Base-by-base conservation (phyloP, 1,140 invertebrate species). In the Prorops nasuta region DNA sequence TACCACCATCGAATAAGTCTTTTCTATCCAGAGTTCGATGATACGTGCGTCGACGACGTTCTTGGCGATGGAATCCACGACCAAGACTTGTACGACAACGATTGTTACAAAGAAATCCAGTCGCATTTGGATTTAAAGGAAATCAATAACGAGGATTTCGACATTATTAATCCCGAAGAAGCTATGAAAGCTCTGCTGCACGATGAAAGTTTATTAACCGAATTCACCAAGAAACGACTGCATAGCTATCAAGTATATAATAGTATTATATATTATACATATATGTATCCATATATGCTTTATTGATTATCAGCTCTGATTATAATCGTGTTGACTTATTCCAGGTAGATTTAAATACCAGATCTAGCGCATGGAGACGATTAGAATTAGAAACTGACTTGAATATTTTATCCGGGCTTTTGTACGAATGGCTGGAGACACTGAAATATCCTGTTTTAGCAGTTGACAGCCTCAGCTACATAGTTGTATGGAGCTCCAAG, bases 361-460 rank as follows among this genome's bases (percentile, higher is more conserved):
- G 84, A 32, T 77, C 82, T 56, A 84, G 85, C 20, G 84, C 85
- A 1, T 89, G 88, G 81, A 69, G 79, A 18, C 81, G 80, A 55
- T 79, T 91, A 9, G 76, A 84, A 44, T 77, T 82, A 32, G 87
- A 88, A 79, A 81, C 80, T 9, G 81, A 86, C 58, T 65, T 86
- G 8, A 66, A 72, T n/a, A 64, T 88, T 15, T 62, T 89, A 18
- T 71, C 82, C 35, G 82, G 80, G 24, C 63, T 90, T 9, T 64
- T 89, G 15, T 86, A 82, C 56, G 83, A 87, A 43, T 90, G 88
- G 88, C 58, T 90, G 15, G 86, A 89, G 63, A 80, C 80, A 15
- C 67, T 90, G 15, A 85, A 85, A 67, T 63, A 73, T 28, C 88
- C 90, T 0, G 71, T 90, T 22, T 60, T 92, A 7, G 81, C 81